Base-by-base conservation (phyloP, 2,888 invertebrate species). In the Tetragonula carbonaria region DNA sequence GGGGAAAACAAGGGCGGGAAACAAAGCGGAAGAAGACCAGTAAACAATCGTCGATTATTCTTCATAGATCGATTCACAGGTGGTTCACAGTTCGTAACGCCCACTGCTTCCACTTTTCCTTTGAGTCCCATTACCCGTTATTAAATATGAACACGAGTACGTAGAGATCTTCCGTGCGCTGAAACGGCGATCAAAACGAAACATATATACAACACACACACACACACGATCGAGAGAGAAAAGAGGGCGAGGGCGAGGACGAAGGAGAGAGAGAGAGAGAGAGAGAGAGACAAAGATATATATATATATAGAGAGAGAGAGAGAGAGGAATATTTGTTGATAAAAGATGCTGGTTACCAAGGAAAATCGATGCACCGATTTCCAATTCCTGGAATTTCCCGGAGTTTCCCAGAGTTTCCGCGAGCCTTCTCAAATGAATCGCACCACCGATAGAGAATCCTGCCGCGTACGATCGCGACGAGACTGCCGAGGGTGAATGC, bases 401-500 rank as follows among this genome's bases (percentile, higher is more conserved):
- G 3, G 33, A 33, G 33, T 33, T 33, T 33, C 33, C 55, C 38
- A 28, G 18, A 53, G n/a, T 74, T 59, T 38, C 21, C 59, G 16
- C 63, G 70, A 62, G 72, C 57, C 63, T 71, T 2, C 65, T 55
- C n/a, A 71, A 74, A 80, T 11, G 59, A 4, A 62, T 63, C 33
- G 62, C 68, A 63, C 62, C 55, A n/a, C 38, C 18, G 71, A 57
- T 51, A n/a, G 68, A 62, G 57, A 55, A 73, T 62, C 59, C 76
- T 33, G n/a, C 21, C 65, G 75, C 71, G 80, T 77, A 76, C 78
- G 51, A 68, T 71, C 86, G 74, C 75, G 68, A 77, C 70, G 73
- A 78, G 33, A 74, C 74, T 82, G 50, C 45, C 84, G 84, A 79
- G 78, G 87, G 85, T 74, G 85, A 85, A 85, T 81, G 82, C 83